Evolutionary conservation across 2,888 invertebrate species (phyloP).

Genomic region (Lasioglossum marginatum): DNA sequence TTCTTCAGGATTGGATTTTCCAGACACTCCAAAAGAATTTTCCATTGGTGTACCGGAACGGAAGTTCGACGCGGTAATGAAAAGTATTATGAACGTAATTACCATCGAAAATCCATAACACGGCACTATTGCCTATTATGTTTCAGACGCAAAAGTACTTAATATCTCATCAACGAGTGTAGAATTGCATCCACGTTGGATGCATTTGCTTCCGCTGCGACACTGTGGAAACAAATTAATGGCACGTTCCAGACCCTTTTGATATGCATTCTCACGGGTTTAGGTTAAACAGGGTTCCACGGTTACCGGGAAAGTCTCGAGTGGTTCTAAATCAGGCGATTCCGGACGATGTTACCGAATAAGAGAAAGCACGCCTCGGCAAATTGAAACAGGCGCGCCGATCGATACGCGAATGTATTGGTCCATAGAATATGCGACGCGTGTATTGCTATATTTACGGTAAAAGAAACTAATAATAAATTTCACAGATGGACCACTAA

Average conservation of each 20-base stretch:
- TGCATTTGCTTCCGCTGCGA: not conserved
- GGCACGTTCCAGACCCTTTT: not conserved
- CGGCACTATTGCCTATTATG: not conserved
- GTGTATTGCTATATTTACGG: conserved; percentile 19
- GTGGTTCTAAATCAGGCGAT: conserved; percentile 31
- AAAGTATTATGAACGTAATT: not conserved
- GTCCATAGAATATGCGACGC: conserved; percentile 14
- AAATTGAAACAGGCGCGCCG: conserved; percentile 33
- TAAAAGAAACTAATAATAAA: conserved; percentile 9
- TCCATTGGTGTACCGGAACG: not conserved
- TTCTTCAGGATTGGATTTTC: not conserved
- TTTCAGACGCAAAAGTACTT: not conserved
- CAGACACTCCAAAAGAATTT: not conserved
- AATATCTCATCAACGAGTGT: not conserved
- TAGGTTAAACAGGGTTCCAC: conserved; percentile 1
- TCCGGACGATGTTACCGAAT: not conserved
- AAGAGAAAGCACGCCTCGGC: conserved; percentile 15
- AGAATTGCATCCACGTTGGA: not conserved
- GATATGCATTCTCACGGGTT: not conserved
- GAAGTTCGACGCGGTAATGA: not conserved
- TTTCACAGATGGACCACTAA: not conserved
- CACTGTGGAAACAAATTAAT: not conserved
- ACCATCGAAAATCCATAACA: not conserved
- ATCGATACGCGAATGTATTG: conserved; percentile 44
- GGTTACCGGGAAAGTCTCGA: not conserved